Evolutionary conservation across 2,888 invertebrate species (phyloP).

Genomic region (Autographa pulchrina): DNA sequence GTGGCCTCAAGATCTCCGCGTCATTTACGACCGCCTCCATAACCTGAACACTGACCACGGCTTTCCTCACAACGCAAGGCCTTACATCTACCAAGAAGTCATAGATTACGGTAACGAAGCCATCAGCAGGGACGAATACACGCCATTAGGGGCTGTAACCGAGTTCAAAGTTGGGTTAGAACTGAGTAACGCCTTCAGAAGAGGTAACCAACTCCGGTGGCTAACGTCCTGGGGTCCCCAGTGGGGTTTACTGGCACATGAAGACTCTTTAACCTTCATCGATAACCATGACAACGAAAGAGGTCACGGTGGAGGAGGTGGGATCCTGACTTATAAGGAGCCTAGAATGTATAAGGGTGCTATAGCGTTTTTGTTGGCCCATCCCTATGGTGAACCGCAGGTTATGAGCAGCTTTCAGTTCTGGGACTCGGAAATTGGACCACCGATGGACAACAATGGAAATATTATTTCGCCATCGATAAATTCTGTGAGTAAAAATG

Average conservation of each 20-base stretch:
- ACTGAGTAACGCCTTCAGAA: conserved; percentile 78
- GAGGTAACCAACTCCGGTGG: conserved; percentile 90
- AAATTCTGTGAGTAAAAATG: conserved; percentile 80
- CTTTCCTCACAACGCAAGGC: conserved; percentile 90
- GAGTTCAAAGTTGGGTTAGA: conserved; percentile 89
- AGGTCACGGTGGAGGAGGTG: conserved; percentile 89
- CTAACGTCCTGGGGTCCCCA: conserved; percentile 90
- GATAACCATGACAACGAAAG: conserved; percentile 96
- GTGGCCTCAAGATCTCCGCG: conserved; percentile 92
- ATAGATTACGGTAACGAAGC: conserved; percentile 91
- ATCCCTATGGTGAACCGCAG: conserved; percentile 94
- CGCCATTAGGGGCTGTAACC: conserved; percentile 91
- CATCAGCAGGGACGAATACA: conserved; percentile 87
- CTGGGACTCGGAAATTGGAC: conserved; percentile 90
- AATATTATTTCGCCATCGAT: conserved; percentile 91
- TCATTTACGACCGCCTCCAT: conserved; percentile 90
- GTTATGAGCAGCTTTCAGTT: conserved; percentile 97
- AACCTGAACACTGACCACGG: conserved; percentile 90
- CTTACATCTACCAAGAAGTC: conserved; percentile 94
- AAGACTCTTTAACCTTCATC: conserved; percentile 91
- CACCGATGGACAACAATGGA: conserved; percentile 90
- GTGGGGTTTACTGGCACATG: conserved; percentile 90
- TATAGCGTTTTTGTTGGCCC: conserved; percentile 95
- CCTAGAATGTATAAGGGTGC: conserved; percentile 93
- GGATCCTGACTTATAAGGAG: conserved; percentile 91